Evolutionary conservation across 2,888 invertebrate genomes (phyloP), one percentile per base, ranked within the genome.

Genomic region (Amblyjoppa proteus): DNA sequence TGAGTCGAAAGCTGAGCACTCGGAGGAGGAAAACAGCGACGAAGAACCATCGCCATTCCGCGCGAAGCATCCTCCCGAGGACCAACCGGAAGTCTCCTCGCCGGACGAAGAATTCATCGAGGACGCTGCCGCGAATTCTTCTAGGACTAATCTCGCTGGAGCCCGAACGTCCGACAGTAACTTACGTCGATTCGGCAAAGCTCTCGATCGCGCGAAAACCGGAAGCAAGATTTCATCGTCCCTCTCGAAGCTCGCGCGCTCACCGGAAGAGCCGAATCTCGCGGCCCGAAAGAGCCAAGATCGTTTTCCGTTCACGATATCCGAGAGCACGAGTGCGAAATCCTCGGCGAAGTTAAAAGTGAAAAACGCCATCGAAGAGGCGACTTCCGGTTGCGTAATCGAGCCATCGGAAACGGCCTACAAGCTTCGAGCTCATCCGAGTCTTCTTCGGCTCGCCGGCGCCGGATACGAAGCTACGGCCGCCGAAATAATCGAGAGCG

Each of bases 301-400:
- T 58, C 90, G 90, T 61, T 92, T 89, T 68, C 90, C 91, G 0
- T 92, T 91, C 74, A 91, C 92, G 41, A 92, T 92, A 34, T 90
- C 89, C 0, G 90, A 90, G 75, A 88, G 86, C 38, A 83, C 84
- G 3, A 88, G 84, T 58, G 79, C 61, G 11, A 81, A 88, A 6
- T 89, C 89, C 0, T 75, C 81, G 13, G 66, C 68, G 9, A 87
- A 86, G 61, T 83, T 75, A 53, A 82, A 88, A 34, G 38, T 61
- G 3, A 53, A 66, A 20, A 41, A 28, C 3, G 13, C 20, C 9
- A 9, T 51, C n/a, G 31, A n/a, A 41, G n/a, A 13, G 20, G n/a
- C 7, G 4, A 25, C 13, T 74, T 45, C 53, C 25, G 75, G 13
- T 64, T 25, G 41, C 41, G 28, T 66, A 81, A 7, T 66, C 64